Conservation (phyloP, 2,888 invertebrate genomes). For the Pilophorus perplexus region DNA sequence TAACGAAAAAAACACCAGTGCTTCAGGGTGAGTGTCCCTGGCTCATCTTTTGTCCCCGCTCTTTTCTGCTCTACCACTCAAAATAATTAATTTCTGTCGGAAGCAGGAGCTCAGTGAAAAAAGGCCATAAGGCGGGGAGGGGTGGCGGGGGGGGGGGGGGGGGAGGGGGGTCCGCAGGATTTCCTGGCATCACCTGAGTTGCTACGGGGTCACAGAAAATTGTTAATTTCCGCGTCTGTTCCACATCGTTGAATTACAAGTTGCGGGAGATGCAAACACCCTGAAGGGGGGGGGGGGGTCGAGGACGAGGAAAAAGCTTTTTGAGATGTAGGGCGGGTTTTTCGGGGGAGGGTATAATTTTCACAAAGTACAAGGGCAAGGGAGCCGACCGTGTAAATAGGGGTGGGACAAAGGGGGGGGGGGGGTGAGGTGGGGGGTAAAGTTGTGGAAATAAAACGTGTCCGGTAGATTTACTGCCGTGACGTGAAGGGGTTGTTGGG, state of each 20-base stretch:
- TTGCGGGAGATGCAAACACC: constrained; percentile 4
- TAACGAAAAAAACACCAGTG: not conserved
- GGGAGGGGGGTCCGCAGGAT: not conserved
- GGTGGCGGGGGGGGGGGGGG: not conserved
- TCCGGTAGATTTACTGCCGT: constrained; percentile 40
- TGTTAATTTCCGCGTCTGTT: constrained; percentile 45
- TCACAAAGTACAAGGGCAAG: constrained; percentile 6
- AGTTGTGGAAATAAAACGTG: constrained; percentile 45
- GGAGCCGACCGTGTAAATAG: not conserved
- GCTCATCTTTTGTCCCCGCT: constrained; percentile 24
- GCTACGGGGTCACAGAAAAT: constrained; percentile 35
- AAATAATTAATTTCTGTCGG: constrained; percentile 41
- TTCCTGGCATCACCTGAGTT: constrained; percentile 42
- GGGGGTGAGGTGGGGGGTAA: constrained; percentile 21
- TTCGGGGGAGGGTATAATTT: constrained; percentile 35
- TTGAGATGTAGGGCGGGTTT: not conserved
- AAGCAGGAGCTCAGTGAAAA: constrained; percentile 19
- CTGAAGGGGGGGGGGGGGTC: not conserved
- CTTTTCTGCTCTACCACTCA: constrained; percentile 30
- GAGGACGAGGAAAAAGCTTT: constrained; percentile 5
- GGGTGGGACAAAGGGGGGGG: not conserved
- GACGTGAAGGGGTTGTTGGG: not conserved
- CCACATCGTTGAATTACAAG: constrained; percentile 42
- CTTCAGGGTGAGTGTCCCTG: not conserved
- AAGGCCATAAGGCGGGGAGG: not conserved